Evolutionary conservation across 2,888 invertebrate species (phyloP), one percentile per base, ranked within the genome.

Genomic region (Clunio marinus): DNA sequence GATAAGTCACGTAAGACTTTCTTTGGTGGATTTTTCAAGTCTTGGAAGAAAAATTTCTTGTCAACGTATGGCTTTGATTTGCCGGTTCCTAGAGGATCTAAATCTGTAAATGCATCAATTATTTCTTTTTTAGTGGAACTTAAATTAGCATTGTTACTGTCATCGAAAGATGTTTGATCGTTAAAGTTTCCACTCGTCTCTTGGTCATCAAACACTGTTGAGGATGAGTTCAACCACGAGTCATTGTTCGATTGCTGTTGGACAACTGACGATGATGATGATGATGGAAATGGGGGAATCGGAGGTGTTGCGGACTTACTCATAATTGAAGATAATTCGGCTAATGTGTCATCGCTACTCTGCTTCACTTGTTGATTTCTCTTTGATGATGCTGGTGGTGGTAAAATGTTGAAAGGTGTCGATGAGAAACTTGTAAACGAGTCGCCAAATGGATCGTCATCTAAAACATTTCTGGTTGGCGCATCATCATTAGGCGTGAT

Each of bases 21-120:
- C 82, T 93, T 93, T 74, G 93, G 93, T 73, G 94, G 94, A 81
- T 94, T 93, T 83, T 94, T 94, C 76, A 94, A 84, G 80, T 94
- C 93, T 83, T 93, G 92, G 84, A 95, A 95, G 83, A 95, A 95
- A 81, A 93, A 91, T 84, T 94, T 94, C 82, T 93, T 93, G 84
- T 95, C 94, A 76, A 94, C 87, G 82, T 93, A 95, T 71, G 94
- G 94, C 81, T 90, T 91, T 80, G 88, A 91, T 80, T 90, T 86
- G 76, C 93, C 93, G 74, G 92, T 93, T 76, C 94, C 94, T 77
- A 94, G 83, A 70, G 95, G 95, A 84, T 95, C 94, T 80, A 95
- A 83, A 78, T 95, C 94, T 72, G 92, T 93, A 83, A 95, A 95
- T 74, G 94, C 91, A 82, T 93, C 93, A 82, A 88, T 72, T 86